Conservation (phyloP, 92 coral and sea anemone genomes). For the Porites rus region DNA sequence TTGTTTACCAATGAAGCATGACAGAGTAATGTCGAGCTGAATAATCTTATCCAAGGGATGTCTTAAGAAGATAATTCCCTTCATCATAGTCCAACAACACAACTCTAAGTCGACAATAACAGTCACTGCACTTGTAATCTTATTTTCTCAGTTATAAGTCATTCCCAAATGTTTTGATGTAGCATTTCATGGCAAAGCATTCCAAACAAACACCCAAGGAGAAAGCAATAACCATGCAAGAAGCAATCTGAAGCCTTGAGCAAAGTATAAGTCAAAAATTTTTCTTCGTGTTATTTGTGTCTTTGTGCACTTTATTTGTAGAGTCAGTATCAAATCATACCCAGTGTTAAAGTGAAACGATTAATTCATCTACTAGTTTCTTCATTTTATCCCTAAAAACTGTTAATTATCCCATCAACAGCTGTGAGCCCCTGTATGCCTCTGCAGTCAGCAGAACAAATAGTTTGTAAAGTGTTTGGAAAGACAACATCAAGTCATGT, state of each 20-base stretch:
- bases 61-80: constrained; percentile 11
- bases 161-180: constrained; percentile 12
- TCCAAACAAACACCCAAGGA: constrained; percentile 13
- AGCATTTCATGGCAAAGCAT: background rate
- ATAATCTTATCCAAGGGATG: constrained; percentile 9
- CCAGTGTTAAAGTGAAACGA: constrained; percentile 12
- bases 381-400: background rate
- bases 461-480: constrained; percentile 18
- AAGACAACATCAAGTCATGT: constrained; percentile 15
- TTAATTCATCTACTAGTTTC: constrained; percentile 11
- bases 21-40: constrained; percentile 19
- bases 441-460: constrained; percentile 22
- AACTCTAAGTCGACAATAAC: constrained; percentile 6
- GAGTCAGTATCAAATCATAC: constrained; percentile 12
- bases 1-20: constrained; percentile 9
- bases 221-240: constrained; percentile 18
- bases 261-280: constrained; percentile 11
- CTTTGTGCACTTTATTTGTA: background rate
- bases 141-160: constrained; percentile 8
- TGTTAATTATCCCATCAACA: constrained; percentile 11
- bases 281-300: background rate
- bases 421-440: background rate
- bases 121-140: constrained; percentile 15
- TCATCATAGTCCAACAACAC: constrained; percentile 16
- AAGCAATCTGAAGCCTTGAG: constrained; percentile 19